Evolutionary conservation across 1,140 invertebrate genomes (phyloP).

Genomic region (Asobara japonica): DNA sequence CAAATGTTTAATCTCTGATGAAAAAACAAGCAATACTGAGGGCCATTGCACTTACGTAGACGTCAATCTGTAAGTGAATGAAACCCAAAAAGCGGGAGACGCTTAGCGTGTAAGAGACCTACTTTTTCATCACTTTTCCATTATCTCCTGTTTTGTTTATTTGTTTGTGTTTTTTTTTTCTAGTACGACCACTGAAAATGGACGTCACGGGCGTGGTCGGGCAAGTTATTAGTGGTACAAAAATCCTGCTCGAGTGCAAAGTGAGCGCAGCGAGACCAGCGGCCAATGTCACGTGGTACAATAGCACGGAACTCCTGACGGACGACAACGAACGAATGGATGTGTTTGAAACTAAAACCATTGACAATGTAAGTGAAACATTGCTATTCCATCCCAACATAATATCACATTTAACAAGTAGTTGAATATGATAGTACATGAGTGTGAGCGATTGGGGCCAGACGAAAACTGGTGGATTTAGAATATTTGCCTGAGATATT

Average conservation of each 20-base stretch:
- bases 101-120: not conserved
- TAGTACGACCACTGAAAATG: slow-evolving; percentile 82
- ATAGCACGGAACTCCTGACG: slow-evolving; percentile 73
- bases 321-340: slow-evolving; percentile 60
- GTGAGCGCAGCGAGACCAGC: slow-evolving; percentile 82
- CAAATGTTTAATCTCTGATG: not conserved
- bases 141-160: slow-evolving; percentile 4
- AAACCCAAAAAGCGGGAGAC: not conserved
- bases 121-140: not conserved
- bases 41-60: not conserved
- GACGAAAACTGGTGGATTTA: too few species aligned
- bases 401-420: not conserved
- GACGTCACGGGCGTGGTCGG: slow-evolving; percentile 76
- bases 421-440: too few species aligned
- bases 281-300: slow-evolving; percentile 86
- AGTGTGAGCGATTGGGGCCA: too few species aligned
- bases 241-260: slow-evolving; percentile 79
- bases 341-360: slow-evolving; percentile 58
- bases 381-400: too few species aligned
- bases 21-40: not conserved
- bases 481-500: too few species aligned
- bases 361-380: slow-evolving; percentile 58
- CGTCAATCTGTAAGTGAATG: too few species aligned
- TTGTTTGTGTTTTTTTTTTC: slow-evolving; percentile 55
- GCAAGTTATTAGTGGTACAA: slow-evolving; percentile 80